Evolutionary conservation across 30 jellyfish, hydroid and myxozoan species (phyloP).

Genomic region (Mastigias papua): DNA sequence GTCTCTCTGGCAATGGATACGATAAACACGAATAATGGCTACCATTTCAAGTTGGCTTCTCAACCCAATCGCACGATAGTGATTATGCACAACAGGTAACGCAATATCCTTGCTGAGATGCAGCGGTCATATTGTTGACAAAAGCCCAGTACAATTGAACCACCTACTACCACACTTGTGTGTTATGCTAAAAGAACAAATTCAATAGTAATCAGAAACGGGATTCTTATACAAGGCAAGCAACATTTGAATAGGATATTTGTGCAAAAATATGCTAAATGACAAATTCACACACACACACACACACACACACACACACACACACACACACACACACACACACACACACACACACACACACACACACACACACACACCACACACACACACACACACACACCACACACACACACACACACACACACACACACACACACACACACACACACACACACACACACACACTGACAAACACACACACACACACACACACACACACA

Average conservation of each 20-base stretch:
- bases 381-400: too few species aligned
- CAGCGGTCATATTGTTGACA: slow-evolving; percentile 11
- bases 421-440: too few species aligned
- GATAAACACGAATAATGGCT: not conserved
- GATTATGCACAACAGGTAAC: slow-evolving; percentile 10
- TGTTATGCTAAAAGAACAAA: not conserved
- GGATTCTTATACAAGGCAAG: not conserved
- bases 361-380: too few species aligned
- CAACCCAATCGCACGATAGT: not conserved
- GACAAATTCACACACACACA: too few species aligned
- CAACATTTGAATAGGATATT: not conserved
- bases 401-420: too few species aligned
- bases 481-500: too few species aligned
- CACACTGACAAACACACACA: too few species aligned
- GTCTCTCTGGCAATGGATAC: not conserved
- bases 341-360: too few species aligned
- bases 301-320: too few species aligned
- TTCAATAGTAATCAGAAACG: not conserved
- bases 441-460: too few species aligned
- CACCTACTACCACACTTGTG: not conserved
- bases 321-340: too few species aligned
- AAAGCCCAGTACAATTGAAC: slow-evolving; percentile 1
- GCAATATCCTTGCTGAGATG: not conserved
- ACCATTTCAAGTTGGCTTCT: not conserved
- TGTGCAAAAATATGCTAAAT: too few species aligned